Evolutionary conservation across 2,888 invertebrate species (phyloP).

Genomic region (Rhogogaster chlorosoma): DNA sequence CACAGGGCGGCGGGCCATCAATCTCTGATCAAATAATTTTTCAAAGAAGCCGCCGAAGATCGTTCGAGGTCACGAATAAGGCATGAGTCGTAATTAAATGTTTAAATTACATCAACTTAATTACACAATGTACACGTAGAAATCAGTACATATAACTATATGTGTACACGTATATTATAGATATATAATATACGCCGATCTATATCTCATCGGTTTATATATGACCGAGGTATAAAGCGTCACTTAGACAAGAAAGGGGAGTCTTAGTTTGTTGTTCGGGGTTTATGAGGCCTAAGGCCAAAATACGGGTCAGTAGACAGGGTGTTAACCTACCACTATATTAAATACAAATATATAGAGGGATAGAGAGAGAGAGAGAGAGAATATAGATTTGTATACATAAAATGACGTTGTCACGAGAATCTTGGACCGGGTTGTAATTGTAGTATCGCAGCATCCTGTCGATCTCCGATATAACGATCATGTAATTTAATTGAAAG

Average conservation of each 20-base stretch:
- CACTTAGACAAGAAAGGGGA: constrained; percentile 9
- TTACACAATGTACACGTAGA: background rate
- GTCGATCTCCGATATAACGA: background rate
- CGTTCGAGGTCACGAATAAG: background rate
- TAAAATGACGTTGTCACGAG: background rate
- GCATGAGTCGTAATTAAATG: background rate
- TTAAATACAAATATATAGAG: background rate
- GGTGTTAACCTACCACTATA: background rate
- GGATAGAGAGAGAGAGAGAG: background rate
- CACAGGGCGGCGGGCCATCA: background rate
- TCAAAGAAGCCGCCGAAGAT: constrained; percentile 7
- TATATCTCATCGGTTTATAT: background rate
- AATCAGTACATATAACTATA: background rate
- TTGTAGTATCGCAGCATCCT: background rate
- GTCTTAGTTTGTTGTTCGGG: constrained; percentile 8
- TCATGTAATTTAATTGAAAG: background rate
- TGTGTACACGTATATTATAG: background rate
- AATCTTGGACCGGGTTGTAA: background rate
- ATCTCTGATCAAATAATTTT: constrained; percentile 10
- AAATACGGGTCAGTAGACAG: constrained; percentile 5
- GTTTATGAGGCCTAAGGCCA: constrained; percentile 16
- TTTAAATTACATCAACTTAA: background rate
- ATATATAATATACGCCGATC: background rate
- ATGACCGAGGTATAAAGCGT: background rate
- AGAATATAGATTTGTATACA: background rate